Percentiles rank a stretch among this genome's conserved stretches.
These are phyloP conservation scores for Pocillopora grandis DNA, from an alignment of 92 coral and sea anemone species.

Conservation along the genomic window DNA sequence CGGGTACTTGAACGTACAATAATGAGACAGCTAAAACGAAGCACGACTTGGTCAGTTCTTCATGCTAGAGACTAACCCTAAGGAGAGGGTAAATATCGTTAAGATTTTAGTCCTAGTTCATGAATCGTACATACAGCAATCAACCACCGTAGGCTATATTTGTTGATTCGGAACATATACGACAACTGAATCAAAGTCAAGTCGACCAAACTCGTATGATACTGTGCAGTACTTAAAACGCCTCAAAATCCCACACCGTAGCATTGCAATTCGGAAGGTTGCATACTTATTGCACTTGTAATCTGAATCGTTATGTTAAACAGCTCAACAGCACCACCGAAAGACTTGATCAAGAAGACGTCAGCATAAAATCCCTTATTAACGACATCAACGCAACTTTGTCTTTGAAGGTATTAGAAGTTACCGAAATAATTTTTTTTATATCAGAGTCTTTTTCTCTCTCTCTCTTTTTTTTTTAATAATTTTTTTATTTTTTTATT, in stretches of 20 bases:
- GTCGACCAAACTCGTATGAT: too few species aligned
- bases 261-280: too few species aligned
- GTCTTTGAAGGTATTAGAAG: not conserved
- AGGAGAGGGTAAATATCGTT: not conserved
- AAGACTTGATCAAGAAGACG: constrained; percentile 16
- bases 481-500: too few species aligned
- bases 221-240: too few species aligned
- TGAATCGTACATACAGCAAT: too few species aligned
- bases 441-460: not conserved
- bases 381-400: constrained; percentile 7
- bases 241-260: too few species aligned
- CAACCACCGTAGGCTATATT: too few species aligned
- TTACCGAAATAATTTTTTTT: not conserved
- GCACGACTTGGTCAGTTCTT: not conserved
- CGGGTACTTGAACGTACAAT: not conserved
- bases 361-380: not conserved
- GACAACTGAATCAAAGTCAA: too few species aligned
- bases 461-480: not conserved
- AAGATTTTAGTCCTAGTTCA: too few species aligned
- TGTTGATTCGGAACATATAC: too few species aligned
- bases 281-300: too few species aligned
- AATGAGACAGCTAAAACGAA: not conserved
- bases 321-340: constrained; percentile 11
- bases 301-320: not conserved
- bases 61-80: not conserved